These are phyloP conservation scores for Clamator glandarius DNA, from an alignment of 2,797 vertebrate genomes.

Conservation along the genomic window DNA sequence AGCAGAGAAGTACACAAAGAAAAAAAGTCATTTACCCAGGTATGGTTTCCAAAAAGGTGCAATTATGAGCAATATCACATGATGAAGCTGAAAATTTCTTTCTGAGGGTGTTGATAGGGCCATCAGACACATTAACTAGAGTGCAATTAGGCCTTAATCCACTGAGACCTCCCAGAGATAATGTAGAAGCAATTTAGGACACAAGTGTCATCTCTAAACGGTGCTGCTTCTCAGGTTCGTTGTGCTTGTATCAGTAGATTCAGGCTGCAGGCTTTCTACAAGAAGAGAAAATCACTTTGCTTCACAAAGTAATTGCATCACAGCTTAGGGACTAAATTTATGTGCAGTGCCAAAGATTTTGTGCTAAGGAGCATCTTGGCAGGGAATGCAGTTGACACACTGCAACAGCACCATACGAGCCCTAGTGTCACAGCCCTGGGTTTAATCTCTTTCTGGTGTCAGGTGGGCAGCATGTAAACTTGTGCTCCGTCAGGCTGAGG, in stretches of 20 bases:
- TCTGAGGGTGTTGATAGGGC: neutral
- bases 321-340: conserved; percentile 27
- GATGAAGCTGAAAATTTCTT: neutral
- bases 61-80: neutral
- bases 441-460: neutral
- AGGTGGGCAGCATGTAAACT: neutral
- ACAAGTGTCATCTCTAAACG: neutral
- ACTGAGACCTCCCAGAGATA: conserved; percentile 7
- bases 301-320: conserved; percentile 6
- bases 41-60: conserved; percentile 60
- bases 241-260: neutral
- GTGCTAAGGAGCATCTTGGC: conserved; percentile 30
- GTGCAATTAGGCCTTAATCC: conserved; percentile 31
- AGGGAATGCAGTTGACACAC: neutral
- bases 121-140: conserved; percentile 7
- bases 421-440: neutral
- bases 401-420: neutral
- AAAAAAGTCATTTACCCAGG: conserved; percentile 91
- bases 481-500: neutral
- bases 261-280: neutral
- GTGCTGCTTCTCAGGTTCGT: neutral
- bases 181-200: conserved; percentile 12
- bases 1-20: conserved; percentile 94
- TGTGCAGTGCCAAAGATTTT: neutral
- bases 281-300: conserved; percentile 49